Evolutionary conservation across 2,888 invertebrate species (phyloP).

Genomic region (Drosophila falleni): DNA sequence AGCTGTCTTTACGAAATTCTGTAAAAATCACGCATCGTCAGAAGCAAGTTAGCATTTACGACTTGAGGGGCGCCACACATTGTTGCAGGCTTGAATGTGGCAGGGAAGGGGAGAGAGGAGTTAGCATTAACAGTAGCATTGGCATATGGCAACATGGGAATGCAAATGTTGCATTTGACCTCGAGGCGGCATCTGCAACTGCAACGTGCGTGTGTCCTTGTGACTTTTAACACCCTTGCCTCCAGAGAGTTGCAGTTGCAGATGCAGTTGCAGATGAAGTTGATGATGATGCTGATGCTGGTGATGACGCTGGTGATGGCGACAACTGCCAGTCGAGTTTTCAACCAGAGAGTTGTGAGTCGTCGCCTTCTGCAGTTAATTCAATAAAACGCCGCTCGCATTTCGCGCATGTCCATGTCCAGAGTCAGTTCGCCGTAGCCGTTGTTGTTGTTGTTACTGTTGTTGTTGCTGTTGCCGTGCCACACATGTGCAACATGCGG

Average conservation of each 20-base stretch:
- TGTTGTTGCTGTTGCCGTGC: constrained; percentile 50
- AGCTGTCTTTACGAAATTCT: constrained; percentile 36
- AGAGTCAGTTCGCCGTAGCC: constrained; percentile 54
- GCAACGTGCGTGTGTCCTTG: constrained; percentile 70
- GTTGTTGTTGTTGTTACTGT: constrained; percentile 48
- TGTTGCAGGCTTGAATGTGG: constrained; percentile 57
- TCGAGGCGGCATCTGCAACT: constrained; percentile 48
- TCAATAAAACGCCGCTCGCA: constrained; percentile 73
- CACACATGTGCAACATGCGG: constrained; percentile 81
- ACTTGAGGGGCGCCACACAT: constrained; percentile 68
- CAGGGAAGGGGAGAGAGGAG: not conserved
- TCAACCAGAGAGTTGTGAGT: constrained; percentile 2
- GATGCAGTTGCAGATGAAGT: not conserved
- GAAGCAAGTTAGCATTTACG: constrained; percentile 61
- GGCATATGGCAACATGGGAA: constrained; percentile 46
- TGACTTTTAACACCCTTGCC: constrained; percentile 78
- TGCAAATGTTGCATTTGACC: constrained; percentile 58
- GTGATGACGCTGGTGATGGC: not conserved
- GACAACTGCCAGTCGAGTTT: constrained; percentile 20
- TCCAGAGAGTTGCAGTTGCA: constrained; percentile 20
- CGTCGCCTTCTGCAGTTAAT: constrained; percentile 56
- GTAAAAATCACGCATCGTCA: constrained; percentile 74
- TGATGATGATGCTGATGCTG: not conserved
- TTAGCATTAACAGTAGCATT: constrained; percentile 4
- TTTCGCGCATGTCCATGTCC: constrained; percentile 69